Conservation (phyloP, 1,140 invertebrate species). For the Anoplolepis gracilipes region DNA sequence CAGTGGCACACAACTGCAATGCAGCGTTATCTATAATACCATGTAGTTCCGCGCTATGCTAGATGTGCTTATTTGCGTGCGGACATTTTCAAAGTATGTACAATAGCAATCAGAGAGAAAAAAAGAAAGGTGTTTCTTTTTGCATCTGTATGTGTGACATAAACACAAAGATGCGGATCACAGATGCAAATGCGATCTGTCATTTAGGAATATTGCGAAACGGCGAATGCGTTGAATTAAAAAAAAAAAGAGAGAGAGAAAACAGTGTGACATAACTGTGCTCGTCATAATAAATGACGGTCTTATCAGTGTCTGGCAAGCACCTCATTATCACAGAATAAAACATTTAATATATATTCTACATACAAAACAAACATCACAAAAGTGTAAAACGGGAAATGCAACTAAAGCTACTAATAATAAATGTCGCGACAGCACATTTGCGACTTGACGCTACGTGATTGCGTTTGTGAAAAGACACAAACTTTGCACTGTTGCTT, state of each 20-base stretch:
- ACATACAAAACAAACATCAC: not conserved
- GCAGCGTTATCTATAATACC: conserved; percentile 73
- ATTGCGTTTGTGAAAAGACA: not conserved
- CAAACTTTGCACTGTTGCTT: not conserved
- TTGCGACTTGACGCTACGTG: not conserved
- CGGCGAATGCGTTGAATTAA: not conserved
- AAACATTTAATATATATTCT: conserved; percentile 8
- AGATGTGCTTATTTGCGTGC: conserved; percentile 29
- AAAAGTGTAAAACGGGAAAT: not conserved
- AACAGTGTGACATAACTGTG: not conserved
- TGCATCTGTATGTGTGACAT: not conserved
- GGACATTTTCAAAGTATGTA: not conserved
- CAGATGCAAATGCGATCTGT: not conserved
- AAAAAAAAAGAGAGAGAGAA: not conserved
- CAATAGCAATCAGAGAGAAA: not conserved
- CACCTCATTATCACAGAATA: not conserved
- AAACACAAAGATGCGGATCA: not conserved
- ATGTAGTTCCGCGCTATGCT: conserved; percentile 53
- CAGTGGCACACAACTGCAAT: conserved; percentile 62
- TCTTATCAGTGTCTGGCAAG: not conserved
- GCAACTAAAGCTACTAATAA: not conserved
- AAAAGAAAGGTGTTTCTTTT: not conserved
- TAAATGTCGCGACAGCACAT: not conserved
- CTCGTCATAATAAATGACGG: not conserved
- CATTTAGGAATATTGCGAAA: not conserved